Percentiles rank a stretch among this genome's conserved stretches.
These are phyloP conservation scores for Apocheima hispidaria DNA, from an alignment of 2,888 invertebrate species.

Conservation along the genomic window DNA sequence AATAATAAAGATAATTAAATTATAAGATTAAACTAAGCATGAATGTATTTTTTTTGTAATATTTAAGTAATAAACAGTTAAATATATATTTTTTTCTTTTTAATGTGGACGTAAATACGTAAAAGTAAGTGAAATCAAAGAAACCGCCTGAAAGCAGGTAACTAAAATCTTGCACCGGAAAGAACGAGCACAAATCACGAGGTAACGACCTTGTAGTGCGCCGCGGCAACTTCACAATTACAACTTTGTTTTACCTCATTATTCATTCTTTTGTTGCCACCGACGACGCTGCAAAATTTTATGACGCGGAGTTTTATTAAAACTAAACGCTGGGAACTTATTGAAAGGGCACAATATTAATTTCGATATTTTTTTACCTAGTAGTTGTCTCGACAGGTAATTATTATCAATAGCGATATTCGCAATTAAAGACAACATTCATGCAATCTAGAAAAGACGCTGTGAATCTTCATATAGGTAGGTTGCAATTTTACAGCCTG, in stretches of 20 bases:
- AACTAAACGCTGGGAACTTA: slow-evolving; percentile 63
- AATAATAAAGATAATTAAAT: no score
- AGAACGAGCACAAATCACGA: slow-evolving; percentile 72
- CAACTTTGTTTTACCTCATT: slow-evolving; percentile 84
- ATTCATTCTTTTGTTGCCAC: slow-evolving; percentile 80
- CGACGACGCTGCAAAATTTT: slow-evolving; percentile 75
- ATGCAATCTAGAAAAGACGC: background rate
- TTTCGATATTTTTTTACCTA: background rate
- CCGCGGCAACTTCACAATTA: slow-evolving; percentile 73
- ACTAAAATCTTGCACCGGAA: slow-evolving; percentile 50
- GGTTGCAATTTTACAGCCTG: no score
- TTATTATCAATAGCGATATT: background rate
- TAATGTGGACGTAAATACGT: background rate
- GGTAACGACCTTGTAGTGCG: slow-evolving; percentile 70
- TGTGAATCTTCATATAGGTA: background rate
- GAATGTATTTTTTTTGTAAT: no score
- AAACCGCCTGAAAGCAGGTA: slow-evolving; percentile 37
- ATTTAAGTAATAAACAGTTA: no score
- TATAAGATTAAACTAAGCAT: no score
- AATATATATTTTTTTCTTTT: no score
- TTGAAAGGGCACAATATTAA: slow-evolving; percentile 17
- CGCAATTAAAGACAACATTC: background rate
- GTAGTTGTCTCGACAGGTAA: background rate
- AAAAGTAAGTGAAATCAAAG: slow-evolving; percentile 35
- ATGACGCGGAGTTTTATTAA: slow-evolving; percentile 72